Evolutionary conservation across 2,888 invertebrate species (phyloP).

Genomic region (Amphipoea oculea): DNA sequence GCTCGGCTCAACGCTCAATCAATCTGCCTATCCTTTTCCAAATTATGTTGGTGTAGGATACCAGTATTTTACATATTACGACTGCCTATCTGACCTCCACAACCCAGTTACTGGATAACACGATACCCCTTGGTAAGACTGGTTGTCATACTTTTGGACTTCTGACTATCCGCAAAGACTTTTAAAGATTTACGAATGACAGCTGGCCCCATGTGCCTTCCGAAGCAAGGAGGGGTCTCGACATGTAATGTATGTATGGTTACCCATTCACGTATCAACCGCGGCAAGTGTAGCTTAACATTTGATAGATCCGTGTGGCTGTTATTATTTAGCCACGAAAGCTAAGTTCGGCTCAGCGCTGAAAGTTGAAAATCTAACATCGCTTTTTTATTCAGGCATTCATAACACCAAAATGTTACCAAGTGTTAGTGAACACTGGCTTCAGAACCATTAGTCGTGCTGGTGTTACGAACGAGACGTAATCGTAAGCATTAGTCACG

Average conservation of each 20-base stretch:
- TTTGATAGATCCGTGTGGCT: too few species aligned
- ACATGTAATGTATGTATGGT: too few species aligned
- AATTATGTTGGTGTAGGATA: not conserved
- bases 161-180: not conserved
- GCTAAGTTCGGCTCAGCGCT: not conserved
- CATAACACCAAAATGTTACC: too few species aligned
- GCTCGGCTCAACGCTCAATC: too few species aligned
- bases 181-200: not conserved
- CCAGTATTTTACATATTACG: too few species aligned
- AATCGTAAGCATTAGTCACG: constrained; percentile 39
- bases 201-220: not conserved
- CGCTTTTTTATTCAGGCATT: not conserved
- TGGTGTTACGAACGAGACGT: constrained; percentile 26
- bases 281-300: too few species aligned
- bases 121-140: too few species aligned
- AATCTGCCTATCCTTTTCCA: not conserved
- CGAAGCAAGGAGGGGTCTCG: too few species aligned
- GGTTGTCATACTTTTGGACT: not conserved
- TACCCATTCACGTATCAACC: too few species aligned
- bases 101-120: too few species aligned
- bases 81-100: too few species aligned
- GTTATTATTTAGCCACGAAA: too few species aligned
- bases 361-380: not conserved
- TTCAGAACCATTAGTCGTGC: constrained; percentile 31
- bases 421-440: not conserved